Conservation (phyloP, 2,888 invertebrate genomes). For the Syrista parreyssii region DNA sequence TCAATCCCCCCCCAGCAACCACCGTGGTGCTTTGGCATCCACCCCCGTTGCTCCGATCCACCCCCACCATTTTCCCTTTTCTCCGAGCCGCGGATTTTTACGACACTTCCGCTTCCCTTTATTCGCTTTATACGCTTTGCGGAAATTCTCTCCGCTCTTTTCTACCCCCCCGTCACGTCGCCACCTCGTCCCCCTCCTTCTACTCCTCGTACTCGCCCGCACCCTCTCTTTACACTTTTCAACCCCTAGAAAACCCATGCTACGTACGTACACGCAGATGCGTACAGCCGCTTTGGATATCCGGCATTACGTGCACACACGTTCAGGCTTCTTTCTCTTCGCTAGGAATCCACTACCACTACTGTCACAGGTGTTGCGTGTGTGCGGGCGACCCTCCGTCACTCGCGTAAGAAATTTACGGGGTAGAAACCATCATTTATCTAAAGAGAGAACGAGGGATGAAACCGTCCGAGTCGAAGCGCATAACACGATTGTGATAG, state of each 20-base stretch:
- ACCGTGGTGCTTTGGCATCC: not conserved
- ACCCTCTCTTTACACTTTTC: not conserved
- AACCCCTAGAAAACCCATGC: not conserved
- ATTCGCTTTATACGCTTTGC: slow-evolving; percentile 4
- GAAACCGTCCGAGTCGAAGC: too few relatives aligned
- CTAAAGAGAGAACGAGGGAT: not conserved
- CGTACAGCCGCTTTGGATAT: not conserved
- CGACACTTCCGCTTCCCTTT: slow-evolving; percentile 24
- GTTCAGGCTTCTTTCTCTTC: not conserved
- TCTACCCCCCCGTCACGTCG: not conserved
- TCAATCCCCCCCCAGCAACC: slow-evolving; percentile 13
- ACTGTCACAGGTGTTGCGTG: not conserved
- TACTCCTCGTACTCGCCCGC: too few relatives aligned
- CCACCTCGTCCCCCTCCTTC: not conserved
- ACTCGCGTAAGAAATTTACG: not conserved
- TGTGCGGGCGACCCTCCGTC: not conserved
- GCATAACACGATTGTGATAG: not conserved
- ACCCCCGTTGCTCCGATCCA: accelerated
- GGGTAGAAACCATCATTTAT: not conserved
- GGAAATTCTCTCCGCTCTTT: not conserved
- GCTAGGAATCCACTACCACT: not conserved
- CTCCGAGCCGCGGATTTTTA: slow-evolving; percentile 25
- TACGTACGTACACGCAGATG: not conserved
- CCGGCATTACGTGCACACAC: not conserved
- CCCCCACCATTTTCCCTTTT: not conserved